These are phyloP conservation scores for Chloroceryle aenea DNA, from an alignment of 2,113 vertebrate genomes.

Conservation along the genomic window DNA sequence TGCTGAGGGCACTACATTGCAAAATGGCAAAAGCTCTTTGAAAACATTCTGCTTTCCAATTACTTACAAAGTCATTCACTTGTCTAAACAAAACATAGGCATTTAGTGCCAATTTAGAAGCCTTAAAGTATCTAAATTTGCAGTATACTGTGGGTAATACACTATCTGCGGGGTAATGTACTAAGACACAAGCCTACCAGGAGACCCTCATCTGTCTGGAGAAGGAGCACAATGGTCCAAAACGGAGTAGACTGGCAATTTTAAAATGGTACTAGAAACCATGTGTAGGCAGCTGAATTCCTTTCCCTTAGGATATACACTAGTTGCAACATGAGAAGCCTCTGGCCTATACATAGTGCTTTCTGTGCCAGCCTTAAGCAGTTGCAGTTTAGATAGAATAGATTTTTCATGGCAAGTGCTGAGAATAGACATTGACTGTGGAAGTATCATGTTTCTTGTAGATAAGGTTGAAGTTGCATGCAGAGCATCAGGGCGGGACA, in stretches of 20 bases:
- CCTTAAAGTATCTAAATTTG: not conserved
- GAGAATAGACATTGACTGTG: not conserved
- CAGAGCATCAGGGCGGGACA: not conserved
- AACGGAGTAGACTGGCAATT: not conserved
- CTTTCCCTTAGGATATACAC: not conserved
- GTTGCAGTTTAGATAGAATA: not conserved
- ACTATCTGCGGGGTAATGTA: not conserved
- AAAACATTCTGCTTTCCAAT: not conserved
- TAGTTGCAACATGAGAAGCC: not conserved
- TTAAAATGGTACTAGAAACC: not conserved
- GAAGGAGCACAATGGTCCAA: not conserved
- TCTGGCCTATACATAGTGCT: rapidly evolving
- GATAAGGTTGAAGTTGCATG: not conserved
- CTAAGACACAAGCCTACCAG: not conserved
- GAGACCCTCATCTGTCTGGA: not conserved
- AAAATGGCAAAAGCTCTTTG: not conserved
- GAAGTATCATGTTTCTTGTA: not conserved
- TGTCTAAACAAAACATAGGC: rapidly evolving
- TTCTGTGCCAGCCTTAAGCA: not conserved
- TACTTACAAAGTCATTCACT: not conserved
- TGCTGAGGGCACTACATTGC: not conserved
- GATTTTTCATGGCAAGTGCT: not conserved
- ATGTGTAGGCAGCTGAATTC: not conserved
- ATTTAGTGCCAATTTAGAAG: not conserved
- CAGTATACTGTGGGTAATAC: not conserved